Evolutionary conservation across 2,797 vertebrate genomes (phyloP).

Genomic region (Setipinna tenuifilis): DNA sequence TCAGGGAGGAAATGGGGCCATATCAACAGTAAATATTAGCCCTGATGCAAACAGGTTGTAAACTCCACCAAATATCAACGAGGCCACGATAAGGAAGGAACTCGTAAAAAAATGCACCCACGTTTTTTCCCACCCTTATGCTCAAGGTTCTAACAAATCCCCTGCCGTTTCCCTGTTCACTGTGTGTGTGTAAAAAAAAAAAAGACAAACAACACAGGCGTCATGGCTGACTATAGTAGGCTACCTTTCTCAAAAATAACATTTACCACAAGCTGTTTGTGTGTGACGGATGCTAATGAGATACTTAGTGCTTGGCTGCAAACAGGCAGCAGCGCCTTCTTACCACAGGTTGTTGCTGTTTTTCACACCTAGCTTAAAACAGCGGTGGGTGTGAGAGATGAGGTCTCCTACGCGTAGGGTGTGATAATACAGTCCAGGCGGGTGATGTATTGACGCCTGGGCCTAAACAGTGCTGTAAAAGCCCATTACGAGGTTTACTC

Average conservation of each 20-base stretch:
- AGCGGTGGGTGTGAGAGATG: constrained; percentile 41
- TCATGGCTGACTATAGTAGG: not conserved
- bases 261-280: constrained; percentile 42
- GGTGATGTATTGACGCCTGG: constrained; percentile 44
- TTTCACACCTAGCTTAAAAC: constrained; percentile 53
- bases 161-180: not conserved
- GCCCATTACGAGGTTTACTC: constrained; percentile 59
- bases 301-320: constrained; percentile 56
- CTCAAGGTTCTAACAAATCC: not conserved
- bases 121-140: constrained; percentile 18
- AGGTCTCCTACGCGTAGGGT: constrained; percentile 47
- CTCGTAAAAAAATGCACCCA: constrained; percentile 35
- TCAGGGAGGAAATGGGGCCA: constrained; percentile 23
- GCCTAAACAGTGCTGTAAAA: constrained; percentile 57
- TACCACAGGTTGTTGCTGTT: constrained; percentile 66
- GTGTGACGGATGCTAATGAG: constrained; percentile 57
- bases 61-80: constrained; percentile 22
- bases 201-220: constrained; percentile 34
- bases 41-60: constrained; percentile 40
- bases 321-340: constrained; percentile 56
- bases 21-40: constrained; percentile 35
- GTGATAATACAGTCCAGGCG: constrained; percentile 32
- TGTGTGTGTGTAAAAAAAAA: constrained; percentile 6
- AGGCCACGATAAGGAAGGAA: constrained; percentile 17
- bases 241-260: constrained; percentile 29